A percentile compares a stretch with the other conserved stretches of the same genome.
Evolutionary conservation across 1,140 invertebrate genomes (phyloP).

Genomic region (Cydia pomonella): DNA sequence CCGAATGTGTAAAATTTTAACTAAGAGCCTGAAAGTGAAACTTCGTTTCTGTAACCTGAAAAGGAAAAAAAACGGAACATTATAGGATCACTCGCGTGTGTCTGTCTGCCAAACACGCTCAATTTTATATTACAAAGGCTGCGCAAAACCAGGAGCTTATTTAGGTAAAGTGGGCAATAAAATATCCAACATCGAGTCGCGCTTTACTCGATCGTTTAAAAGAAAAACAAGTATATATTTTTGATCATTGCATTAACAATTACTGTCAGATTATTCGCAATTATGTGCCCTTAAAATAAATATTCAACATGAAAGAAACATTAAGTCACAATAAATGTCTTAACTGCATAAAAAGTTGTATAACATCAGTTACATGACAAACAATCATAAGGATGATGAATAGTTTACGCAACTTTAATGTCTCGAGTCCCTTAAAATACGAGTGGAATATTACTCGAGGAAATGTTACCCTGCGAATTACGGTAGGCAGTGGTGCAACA

Average conservation of each 20-base stretch:
- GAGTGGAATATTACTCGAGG: conserved; percentile 24
- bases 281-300: conserved; percentile 29
- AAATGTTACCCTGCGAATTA: conserved; percentile 24
- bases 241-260: background rate
- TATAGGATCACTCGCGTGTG: too few relatives aligned
- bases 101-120: too few relatives aligned
- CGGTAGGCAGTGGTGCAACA: conserved; percentile 29
- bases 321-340: conserved; percentile 31
- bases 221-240: conserved; percentile 3
- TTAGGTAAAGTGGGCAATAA: background rate
- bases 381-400: conserved; percentile 28
- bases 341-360: conserved; percentile 32
- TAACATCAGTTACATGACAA: conserved; percentile 26
- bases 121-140: too few relatives aligned
- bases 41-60: too few relatives aligned
- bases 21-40: too few relatives aligned
- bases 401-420: conserved; percentile 28
- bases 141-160: background rate
- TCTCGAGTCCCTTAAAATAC: conserved; percentile 19
- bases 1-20: too few relatives aligned
- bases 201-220: background rate
- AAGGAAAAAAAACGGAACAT: too few relatives aligned
- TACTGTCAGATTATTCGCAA: conserved; percentile 21
- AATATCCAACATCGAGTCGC: background rate
- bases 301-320: conserved; percentile 25